Evolutionary conservation across 1,140 invertebrate genomes (phyloP), one percentile per base, ranked within the genome.

Genomic region (Ericerus pela): DNA sequence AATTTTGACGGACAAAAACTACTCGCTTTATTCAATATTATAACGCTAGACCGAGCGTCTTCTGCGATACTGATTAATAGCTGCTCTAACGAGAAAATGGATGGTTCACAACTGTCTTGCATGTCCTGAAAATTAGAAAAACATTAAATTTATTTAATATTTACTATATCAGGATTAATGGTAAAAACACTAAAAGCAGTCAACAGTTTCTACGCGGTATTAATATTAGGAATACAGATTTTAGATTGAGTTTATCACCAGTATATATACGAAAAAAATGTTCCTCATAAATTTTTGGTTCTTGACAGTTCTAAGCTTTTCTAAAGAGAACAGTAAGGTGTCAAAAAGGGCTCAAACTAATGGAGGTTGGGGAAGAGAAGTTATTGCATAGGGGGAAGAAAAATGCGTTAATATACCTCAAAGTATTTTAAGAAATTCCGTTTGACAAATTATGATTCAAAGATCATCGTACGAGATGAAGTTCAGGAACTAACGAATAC

Each of bases 61-160:
- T 76, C 78, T 11, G 82, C 80, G 58, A 93, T 79, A 43, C 80
- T 79, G 51, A 91, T 77, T 4, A 95, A 69, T 20, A 96, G 70
- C 62, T 84, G 79, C 63, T 95, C 88, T 57, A 93, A 72, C 0
- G 88, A 89, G 68, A 96, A 94, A 73, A 91, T 82, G 10, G 89
- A 84, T 18, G 88, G 88, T 69, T 95, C 91, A 66, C 84, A 86
- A 64, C 84, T 92, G 22, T 82, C 77, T 58, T 80, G 76, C 47
- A 93, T 76, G 64, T 88, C 82, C 82, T 92, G 62, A 55, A 73
- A 75, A 52, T 16, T n/a, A n/a, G n/a, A n/a, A 28, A 38, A 27
- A 57, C 8, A 24, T 37, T 54, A 41, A 8, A 51, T 31, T 16
- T 8, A 16, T 29, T 52, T n/a, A 52, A 8, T 24, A n/a, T 20